A percentile compares a stretch with the other conserved stretches of the same genome.
phyloP scores from a whole-genome alignment of 92 coral and sea anemone species.

The Bergia sp. region DNA sequence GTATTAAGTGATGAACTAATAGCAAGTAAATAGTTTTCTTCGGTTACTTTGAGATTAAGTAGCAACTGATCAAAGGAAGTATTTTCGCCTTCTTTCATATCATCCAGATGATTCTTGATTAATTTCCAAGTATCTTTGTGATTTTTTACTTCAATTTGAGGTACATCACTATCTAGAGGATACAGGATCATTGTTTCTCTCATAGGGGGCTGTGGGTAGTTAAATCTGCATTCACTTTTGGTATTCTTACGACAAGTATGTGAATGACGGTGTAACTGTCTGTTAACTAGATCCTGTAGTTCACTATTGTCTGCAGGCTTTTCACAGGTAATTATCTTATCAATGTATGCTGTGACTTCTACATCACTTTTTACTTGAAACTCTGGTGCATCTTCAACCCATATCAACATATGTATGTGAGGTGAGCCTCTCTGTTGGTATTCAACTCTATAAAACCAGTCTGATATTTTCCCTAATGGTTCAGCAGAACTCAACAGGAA shows the following conservation, averaged over 20 bases:
- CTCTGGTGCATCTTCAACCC: slow-evolving; percentile 30
- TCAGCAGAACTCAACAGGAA: slow-evolving; percentile 48
- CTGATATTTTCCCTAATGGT: slow-evolving; percentile 49
- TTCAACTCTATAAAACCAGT: slow-evolving; percentile 35
- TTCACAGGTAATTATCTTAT: slow-evolving; percentile 61
- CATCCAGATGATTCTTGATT: slow-evolving; percentile 47
- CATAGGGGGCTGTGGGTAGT: slow-evolving; percentile 41
- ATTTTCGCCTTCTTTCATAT: slow-evolving; percentile 48
- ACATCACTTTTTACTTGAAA: slow-evolving; percentile 34
- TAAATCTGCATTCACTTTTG: slow-evolving; percentile 29
- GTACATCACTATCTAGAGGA: slow-evolving; percentile 45
- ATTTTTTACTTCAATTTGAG: not conserved
- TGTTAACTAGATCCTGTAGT: slow-evolving; percentile 43
- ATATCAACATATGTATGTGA: slow-evolving; percentile 45
- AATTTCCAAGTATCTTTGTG: slow-evolving; percentile 59
- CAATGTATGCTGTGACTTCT: slow-evolving; percentile 46
- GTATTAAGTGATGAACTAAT: slow-evolving; percentile 41
- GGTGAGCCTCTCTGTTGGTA: slow-evolving; percentile 46
- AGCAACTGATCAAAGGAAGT: slow-evolving; percentile 57
- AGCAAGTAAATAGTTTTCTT: slow-evolving; percentile 48
- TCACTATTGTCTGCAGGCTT: slow-evolving; percentile 47
- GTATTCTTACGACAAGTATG: slow-evolving; percentile 60
- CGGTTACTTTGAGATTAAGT: not conserved
- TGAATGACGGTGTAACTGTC: slow-evolving; percentile 58
- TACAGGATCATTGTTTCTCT: slow-evolving; percentile 40